Base-by-base conservation (phyloP, 2,797 vertebrate species). In the Glyptemys insculpta region DNA sequence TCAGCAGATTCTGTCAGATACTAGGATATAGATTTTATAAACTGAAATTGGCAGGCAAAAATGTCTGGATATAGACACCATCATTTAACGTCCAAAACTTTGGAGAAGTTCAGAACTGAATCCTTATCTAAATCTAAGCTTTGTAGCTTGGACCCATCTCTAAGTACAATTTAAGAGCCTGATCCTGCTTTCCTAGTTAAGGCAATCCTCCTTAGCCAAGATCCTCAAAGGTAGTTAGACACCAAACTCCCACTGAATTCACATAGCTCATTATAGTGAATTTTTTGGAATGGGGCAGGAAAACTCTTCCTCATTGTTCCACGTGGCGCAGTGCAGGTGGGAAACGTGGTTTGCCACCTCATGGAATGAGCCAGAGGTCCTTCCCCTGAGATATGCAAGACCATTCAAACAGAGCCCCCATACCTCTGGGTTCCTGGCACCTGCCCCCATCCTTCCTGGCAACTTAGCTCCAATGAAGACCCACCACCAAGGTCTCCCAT, bases 401-500 rank as follows among this genome's bases (percentile, higher is more conserved):
- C 72, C 37, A 41, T 25, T 41, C n/a, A 23, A 25, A 27, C n/a
- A 1, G 6, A 47, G 79, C 82, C 56, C 41, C 59, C 0, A 54
- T 56, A 74, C 3, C 68, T 16, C 0, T 0, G 7, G 34, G 1
- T 68, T 86, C 52, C 59, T 86, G 68, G 10, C 31, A 3, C 5
- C n/a, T 47, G 34, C 9, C 6, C 53, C 34, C 47, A 14, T 91
- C 50, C 16, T 19, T 76, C 57, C 80, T 83, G 37, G 0, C 0
- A 15, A 41, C 3, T 31, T 91, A 37, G 56, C 44, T 90, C 25
- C 57, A 14, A 23, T n/a, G 15, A 27, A 81, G 12, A 12, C 5
- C 74, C 41, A 31, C 3, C 18, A 8, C 0, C 0, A 5, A 4
- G 18, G 29, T 68, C 14, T 50, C n/a, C 0, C 2, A 12, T 59